Base-by-base conservation (phyloP, 2,113 vertebrate species). In the Chascanopsetta lugubris region DNA sequence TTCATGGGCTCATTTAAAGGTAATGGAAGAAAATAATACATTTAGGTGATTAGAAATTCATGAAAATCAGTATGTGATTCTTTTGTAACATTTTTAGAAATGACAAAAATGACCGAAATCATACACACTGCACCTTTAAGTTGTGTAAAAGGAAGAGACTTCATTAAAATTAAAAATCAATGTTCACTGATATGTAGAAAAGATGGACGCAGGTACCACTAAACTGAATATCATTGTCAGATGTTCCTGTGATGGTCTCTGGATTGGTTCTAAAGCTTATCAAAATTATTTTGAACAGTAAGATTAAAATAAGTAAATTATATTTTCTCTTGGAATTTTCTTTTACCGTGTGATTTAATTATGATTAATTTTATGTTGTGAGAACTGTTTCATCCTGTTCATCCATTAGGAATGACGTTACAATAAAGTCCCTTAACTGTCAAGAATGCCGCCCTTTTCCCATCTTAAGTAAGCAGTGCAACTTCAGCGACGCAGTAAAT, bases 401-500 rank as follows among this genome's bases (percentile, higher is more conserved):
- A 65, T 68, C 24, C 29, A 38, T 17, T 57, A 36, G 0, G 11
- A 50, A 58, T 8, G 15, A 58, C 61, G 49, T 47, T 17, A 24
- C 20, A 65, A 38, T 40, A 69, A 47, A 42, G 38, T 18, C 38
- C 36, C 30, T 47, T 8, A 40, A 63, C 60, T 17, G 25, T 8
- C 61, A 60, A 20, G 17, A 82, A 69, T 47, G 45, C 18, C 60
- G 25, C 38, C 18, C 5, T 6, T 62, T 66, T 71, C n/a, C 24
- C 77, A 10, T 57, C 29, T 34, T 21, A 42, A 61, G 15, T 54
- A 25, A 53, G 53, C 65, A 63, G 60, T 69, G 54, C 57, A 69
- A 78, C 47, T 72, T 85, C 32, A 80, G 57, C 38, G 53, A 61
- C 13, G 3, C 49, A 49, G 57, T 58, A 34, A 55, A 65, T 53